These are phyloP conservation scores for Ia io DNA, from an alignment of 2,113 vertebrate species.

Conservation along the genomic window DNA sequence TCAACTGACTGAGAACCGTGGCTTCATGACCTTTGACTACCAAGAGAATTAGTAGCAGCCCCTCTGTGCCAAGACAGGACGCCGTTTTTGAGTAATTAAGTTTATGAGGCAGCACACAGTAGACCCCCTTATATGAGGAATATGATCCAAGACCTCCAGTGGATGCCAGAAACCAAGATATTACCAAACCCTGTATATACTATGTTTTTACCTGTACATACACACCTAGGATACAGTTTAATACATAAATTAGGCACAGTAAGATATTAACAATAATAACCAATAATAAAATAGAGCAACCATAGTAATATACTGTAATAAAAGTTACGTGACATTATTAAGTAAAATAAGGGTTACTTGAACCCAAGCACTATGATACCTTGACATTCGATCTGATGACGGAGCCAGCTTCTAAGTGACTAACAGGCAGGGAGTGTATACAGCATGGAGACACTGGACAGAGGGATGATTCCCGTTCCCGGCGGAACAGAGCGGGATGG, in stretches of 20 bases:
- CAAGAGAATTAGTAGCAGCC: not conserved
- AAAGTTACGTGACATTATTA: not conserved
- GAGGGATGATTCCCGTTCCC: not conserved
- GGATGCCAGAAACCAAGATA: not conserved
- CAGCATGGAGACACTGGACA: not conserved
- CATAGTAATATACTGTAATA: not conserved
- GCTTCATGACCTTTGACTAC: rapidly evolving
- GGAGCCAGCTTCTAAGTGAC: not conserved
- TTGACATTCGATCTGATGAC: not conserved
- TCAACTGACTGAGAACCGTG: not conserved
- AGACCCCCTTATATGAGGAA: too few species aligned
- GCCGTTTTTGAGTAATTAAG: not conserved
- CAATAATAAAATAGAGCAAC: not conserved
- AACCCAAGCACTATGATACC: not conserved
- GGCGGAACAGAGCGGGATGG: not conserved
- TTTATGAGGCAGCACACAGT: not conserved
- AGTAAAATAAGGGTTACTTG: not conserved
- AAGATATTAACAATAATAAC: not conserved
- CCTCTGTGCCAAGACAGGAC: not conserved
- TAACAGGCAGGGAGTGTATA: not conserved
- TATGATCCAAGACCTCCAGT: not conserved
- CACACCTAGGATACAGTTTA: not conserved
- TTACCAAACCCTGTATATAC: not conserved
- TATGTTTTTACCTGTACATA: not conserved
- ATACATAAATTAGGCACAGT: not conserved